Evolutionary conservation across 2,113 vertebrate species (phyloP).

Genomic region (Saccopteryx bilineata): DNA sequence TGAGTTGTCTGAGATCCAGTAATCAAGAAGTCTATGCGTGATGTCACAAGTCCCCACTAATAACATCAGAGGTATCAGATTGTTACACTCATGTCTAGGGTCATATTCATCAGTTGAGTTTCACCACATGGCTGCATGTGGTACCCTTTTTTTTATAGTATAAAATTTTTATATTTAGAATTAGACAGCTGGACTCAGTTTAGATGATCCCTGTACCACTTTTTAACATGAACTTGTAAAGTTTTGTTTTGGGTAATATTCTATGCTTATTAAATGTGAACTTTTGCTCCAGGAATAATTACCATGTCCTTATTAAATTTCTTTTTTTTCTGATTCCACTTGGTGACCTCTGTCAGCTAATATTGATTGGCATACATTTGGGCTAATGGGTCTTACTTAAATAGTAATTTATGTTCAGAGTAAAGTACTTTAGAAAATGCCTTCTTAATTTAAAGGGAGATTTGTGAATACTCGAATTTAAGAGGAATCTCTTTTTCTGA

Average conservation of each 20-base stretch:
- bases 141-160: not conserved
- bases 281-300: not conserved
- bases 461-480: conserved; percentile 23
- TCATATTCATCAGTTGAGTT: not conserved
- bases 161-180: no score
- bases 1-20: not conserved
- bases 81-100: not conserved
- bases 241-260: not conserved
- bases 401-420: not conserved
- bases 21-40: not conserved
- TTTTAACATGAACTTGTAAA: not conserved
- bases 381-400: not conserved
- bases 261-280: not conserved
- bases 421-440: conserved; percentile 44
- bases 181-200: no score
- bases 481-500: conserved; percentile 12
- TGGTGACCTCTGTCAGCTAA: not conserved
- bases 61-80: not conserved
- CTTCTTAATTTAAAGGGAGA: not conserved
- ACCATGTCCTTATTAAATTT: not conserved
- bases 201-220: not conserved
- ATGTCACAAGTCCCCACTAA: not conserved
- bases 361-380: not conserved
- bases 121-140: not conserved
- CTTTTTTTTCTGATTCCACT: not conserved